phyloP scores from a whole-genome alignment of 2,797 vertebrate species.

The Uromys caudimaculatus region DNA sequence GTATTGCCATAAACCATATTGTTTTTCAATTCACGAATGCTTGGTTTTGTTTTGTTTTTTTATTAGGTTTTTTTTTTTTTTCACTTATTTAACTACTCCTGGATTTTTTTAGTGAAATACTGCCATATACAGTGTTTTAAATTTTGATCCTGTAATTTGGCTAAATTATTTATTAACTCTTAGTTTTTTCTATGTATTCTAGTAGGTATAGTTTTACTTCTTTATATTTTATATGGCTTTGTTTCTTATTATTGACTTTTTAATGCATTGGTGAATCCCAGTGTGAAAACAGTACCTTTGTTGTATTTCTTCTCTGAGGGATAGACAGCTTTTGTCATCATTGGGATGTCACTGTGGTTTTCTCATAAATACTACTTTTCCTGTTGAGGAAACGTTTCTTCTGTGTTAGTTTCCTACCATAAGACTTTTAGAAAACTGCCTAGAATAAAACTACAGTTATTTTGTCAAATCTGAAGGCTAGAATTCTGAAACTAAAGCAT shows the following conservation, averaged over 20 bases:
- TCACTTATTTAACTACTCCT: background rate
- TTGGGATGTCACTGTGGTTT: background rate
- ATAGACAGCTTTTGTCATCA: constrained; percentile 22
- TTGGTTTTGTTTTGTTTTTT: background rate
- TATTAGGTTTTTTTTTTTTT: background rate
- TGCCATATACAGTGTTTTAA: background rate
- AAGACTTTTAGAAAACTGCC: constrained; percentile 10
- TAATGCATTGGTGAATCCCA: background rate
- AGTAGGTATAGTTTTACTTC: constrained; percentile 4
- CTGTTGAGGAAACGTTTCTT: background rate
- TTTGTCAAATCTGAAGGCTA: background rate
- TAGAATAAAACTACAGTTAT: constrained; percentile 47
- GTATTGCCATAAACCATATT: background rate
- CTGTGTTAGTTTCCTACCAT: background rate
- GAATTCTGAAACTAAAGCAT: constrained; percentile 11
- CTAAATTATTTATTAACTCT: constrained; percentile 9
- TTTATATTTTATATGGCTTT: constrained; percentile 35
- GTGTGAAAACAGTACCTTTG: background rate
- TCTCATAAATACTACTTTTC: background rate
- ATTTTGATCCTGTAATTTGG: background rate
- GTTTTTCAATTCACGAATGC: background rate
- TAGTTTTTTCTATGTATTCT: background rate
- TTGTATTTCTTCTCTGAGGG: background rate
- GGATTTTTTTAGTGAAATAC: background rate
- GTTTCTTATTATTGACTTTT: constrained; percentile 42